Conservation (phyloP, 2,797 vertebrate genomes). For the Onychomys arenicola region DNA sequence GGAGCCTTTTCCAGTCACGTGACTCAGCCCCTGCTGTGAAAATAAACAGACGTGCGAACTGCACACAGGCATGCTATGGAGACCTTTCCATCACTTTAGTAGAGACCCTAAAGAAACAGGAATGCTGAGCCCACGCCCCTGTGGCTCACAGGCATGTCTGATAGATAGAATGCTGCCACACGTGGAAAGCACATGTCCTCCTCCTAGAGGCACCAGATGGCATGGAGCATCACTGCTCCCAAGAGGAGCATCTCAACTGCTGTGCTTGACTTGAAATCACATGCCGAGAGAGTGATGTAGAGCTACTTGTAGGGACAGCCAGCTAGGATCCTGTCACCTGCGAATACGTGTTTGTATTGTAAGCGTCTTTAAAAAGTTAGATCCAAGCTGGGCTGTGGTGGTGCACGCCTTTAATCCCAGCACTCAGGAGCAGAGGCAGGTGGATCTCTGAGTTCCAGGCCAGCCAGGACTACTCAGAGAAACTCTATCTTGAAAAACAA, state of each 20-base stretch:
- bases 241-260: neutral
- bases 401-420: neutral
- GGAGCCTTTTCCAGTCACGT: neutral
- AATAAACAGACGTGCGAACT: neutral
- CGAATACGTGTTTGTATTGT: neutral
- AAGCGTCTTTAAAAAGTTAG: neutral
- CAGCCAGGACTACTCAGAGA: neutral
- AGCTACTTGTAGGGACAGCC: neutral
- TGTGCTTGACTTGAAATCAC: neutral
- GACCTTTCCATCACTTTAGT: neutral
- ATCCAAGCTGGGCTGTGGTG: neutral
- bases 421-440: neutral
- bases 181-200: neutral
- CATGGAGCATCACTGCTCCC: neutral
- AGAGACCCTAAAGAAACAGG: too few species aligned
- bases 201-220: neutral
- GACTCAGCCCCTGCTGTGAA: neutral
- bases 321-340: neutral
- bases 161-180: neutral
- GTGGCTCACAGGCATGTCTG: neutral
- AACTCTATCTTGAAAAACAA: neutral
- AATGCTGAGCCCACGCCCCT: accelerated
- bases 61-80: neutral
- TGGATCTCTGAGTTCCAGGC: neutral
- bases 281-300: neutral